Evolutionary conservation across 2,888 invertebrate species (phyloP), one percentile per base, ranked within the genome.

Genomic region (Elmis aenea): DNA sequence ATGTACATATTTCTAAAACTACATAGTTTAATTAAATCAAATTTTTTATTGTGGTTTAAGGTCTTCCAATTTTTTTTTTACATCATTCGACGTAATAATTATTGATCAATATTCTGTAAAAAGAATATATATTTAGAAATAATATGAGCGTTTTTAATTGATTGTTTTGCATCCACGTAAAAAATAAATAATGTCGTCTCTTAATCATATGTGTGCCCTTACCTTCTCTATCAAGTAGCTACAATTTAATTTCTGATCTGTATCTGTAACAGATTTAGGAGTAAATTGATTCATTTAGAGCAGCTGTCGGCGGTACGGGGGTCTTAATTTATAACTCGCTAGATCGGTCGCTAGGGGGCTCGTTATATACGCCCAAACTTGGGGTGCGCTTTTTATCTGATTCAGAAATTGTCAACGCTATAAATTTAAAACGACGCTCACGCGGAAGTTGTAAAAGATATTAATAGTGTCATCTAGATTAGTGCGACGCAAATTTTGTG

Each of bases 201-300:
- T n/a, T n/a, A n/a, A n/a, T n/a, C n/a, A n/a, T n/a, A n/a, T n/a
- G n/a, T n/a, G 18, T 18, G 18, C 18, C 18, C 18, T 6, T 8
- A 6, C 5, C 8, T 18, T 18, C 18, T 18, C 5, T 18, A 18
- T 18, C 8, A 6, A 18, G 18, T 8, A 18, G 18, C 18, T 18
- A 18, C 34, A 20, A 18, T 28, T 37, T 32, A 37, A 20, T 10
- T 10, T 21, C 14, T 30, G 37, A 38, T 33, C 16, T 25, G 15
- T 31, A 42, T 38, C 36, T 33, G 35, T 45, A 40, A 42, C 45
- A 41, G 36, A 45, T 47, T 46, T 40, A 44, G 42, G 39, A 47
- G 45, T 49, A 50, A 50, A 51, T 50, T 52, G 54, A 54, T 54
- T 54, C 54, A 52, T 54, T 54, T 51, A 40, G 40, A 52, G 45